phyloP scores from a whole-genome alignment of 2,888 invertebrate species.

The Pandemis heparana region DNA sequence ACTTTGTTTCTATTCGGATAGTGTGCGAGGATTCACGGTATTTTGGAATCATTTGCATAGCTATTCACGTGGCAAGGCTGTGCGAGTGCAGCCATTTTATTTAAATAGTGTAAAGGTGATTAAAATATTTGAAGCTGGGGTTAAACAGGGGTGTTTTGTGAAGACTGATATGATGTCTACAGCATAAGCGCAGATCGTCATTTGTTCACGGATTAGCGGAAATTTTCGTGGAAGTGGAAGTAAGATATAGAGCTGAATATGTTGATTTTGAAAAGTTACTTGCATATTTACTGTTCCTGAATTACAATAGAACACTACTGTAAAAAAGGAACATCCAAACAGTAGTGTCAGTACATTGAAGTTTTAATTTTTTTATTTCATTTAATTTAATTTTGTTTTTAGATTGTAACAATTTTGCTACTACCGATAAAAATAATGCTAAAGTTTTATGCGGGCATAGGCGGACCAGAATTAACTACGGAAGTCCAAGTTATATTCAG shows the following conservation, averaged over 20 bases:
- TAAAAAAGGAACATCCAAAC: too few species aligned
- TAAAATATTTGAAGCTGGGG: neutral
- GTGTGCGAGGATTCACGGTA: conserved; percentile 35
- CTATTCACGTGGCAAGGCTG: conserved; percentile 14
- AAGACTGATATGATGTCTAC: neutral
- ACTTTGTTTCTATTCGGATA: conserved; percentile 40
- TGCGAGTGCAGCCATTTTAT: conserved; percentile 8
- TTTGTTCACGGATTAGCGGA: neutral
- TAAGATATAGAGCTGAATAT: neutral
- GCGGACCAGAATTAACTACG: too few species aligned
- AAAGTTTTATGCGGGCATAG: too few species aligned
- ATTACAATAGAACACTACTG: too few species aligned
- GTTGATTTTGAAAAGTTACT: too few species aligned
- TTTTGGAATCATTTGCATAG: conserved; percentile 42
- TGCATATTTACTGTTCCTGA: too few species aligned
- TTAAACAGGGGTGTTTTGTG: neutral
- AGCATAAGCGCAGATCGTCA: neutral
- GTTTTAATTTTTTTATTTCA: too few species aligned
- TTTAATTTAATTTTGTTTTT: too few species aligned
- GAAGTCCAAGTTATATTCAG: too few species aligned
- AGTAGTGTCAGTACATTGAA: too few species aligned
- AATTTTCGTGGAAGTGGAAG: neutral
- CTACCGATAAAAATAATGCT: too few species aligned
- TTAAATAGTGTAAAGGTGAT: conserved; percentile 1
- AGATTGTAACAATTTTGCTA: too few species aligned